Evolutionary conservation across 2,113 vertebrate species (phyloP), one percentile per base, ranked within the genome.

Genomic region (Baryphthengus martii): DNA sequence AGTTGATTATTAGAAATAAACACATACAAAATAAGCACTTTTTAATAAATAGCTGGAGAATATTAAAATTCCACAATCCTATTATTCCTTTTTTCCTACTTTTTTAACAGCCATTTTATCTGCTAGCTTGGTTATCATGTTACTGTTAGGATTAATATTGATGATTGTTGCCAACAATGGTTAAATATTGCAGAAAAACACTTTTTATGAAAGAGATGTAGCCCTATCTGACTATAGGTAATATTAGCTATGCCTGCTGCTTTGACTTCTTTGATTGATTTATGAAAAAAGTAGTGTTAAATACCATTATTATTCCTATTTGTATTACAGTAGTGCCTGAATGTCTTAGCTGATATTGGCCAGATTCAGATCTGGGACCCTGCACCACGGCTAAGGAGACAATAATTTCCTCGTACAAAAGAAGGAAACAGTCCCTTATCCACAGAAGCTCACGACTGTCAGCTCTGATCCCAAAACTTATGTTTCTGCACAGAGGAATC

Each of bases 41-140:
- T 96, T 96, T 97, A 96, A 98, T 98, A 97, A 98, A 98, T 98
- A 97, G 96, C 95, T 95, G 88, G 94, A 96, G 88, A 92, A 94
- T 97, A 97, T 97, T 96, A 96, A 96, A 95, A 97, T 88, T 92
- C 96, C 93, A 95, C 85, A 85, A 95, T 97, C 96, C 94, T 97
- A 97, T 98, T 98, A 97, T 97, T 97, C 93, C 87, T 97, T 94
- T 97, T 98, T 97, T 96, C 87, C 90, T 97, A 97, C 82, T 75
- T 97, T 97, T 98, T 98, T 97, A 98, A 98, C 97, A 97, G 97
- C 95, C 97, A 97, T 98, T 98, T 98, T 97, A 98, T 98, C 98
- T 98, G 93, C 97, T 90, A 84, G 91, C 95, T 97, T 97, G 92
- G 95, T 97, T 96, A 97, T 97, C 97, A 96, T 95, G 94, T 97